Conservation (phyloP, 2,113 vertebrate species). For the Salvelinus namaycush region DNA sequence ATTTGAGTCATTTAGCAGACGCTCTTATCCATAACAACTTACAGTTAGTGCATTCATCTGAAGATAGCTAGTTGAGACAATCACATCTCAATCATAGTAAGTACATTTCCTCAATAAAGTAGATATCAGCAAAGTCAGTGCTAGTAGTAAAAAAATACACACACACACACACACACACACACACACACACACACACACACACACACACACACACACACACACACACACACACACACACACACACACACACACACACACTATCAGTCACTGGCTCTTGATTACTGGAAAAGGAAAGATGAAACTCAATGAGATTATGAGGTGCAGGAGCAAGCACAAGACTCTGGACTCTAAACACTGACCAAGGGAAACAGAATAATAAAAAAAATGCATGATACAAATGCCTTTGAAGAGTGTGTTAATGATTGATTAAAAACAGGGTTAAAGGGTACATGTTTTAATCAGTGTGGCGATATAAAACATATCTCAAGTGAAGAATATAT, state of each 20-base stretch:
- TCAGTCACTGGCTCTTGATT: conserved; percentile 18
- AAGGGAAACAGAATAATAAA: conserved; percentile 54
- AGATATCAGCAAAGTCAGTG: too few species aligned
- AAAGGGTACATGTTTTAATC: conserved; percentile 18
- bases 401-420: conserved; percentile 44
- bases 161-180: neutral
- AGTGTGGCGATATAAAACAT: conserved; percentile 5
- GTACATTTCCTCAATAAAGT: too few species aligned
- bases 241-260: neutral
- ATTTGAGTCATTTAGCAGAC: too few species aligned
- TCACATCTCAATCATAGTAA: too few species aligned
- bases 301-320: conserved; percentile 35
- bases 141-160: neutral
- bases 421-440: conserved; percentile 27
- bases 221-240: too few species aligned
- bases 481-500: neutral
- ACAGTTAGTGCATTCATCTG: too few species aligned
- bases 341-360: conserved; percentile 31
- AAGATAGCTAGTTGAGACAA: too few species aligned
- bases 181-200: too few species aligned
- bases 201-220: too few species aligned
- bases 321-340: conserved; percentile 37
- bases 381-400: conserved; percentile 55
- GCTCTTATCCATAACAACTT: too few species aligned
- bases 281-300: conserved; percentile 47